Percentiles rank a stretch among this genome's conserved stretches.
phyloP scores from a whole-genome alignment of 1,140 invertebrate genomes.

The Aphis gossypii region DNA sequence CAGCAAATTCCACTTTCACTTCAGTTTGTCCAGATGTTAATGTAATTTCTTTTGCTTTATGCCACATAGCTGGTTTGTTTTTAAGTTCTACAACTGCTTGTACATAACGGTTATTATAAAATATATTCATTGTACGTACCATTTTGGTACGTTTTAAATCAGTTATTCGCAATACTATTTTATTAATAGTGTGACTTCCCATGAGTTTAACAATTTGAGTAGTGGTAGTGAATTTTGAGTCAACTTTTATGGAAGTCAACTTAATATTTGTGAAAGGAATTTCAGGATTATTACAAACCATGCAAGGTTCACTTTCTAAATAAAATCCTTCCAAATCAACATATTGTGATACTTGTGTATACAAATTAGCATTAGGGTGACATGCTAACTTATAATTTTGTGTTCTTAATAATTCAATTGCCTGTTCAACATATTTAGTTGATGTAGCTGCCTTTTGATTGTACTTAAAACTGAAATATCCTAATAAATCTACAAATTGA shows the following conservation, averaged over 20 bases:
- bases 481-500: conserved; percentile 95
- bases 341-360: conserved; percentile 88
- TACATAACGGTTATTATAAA: conserved; percentile 95
- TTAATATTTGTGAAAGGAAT: conserved; percentile 91
- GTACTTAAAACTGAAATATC: conserved; percentile 88
- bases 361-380: conserved; percentile 93
- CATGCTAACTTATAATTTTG: conserved; percentile 88
- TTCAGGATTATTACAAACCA: conserved; percentile 97
- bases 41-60: conserved; percentile 91
- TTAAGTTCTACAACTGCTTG: conserved; percentile 97
- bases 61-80: conserved; percentile 95
- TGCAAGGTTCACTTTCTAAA: conserved; percentile 94
- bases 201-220: conserved; percentile 97
- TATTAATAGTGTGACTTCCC: conserved; percentile 92
- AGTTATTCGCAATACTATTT: conserved; percentile 89
- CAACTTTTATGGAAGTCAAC: conserved; percentile 89
- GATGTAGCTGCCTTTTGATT: conserved; percentile 65
- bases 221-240: conserved; percentile 97
- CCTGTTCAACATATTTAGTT: conserved; percentile 82
- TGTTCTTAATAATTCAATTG: conserved; percentile 81
- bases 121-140: conserved; percentile 95
- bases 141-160: conserved; percentile 97
- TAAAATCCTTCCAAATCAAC: conserved; percentile 97
- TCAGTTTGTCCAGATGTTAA: conserved; percentile 92
- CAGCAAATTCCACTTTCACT: conserved; percentile 93